Base-by-base conservation (phyloP, 2,888 invertebrate genomes). In the Patella caerulea region DNA sequence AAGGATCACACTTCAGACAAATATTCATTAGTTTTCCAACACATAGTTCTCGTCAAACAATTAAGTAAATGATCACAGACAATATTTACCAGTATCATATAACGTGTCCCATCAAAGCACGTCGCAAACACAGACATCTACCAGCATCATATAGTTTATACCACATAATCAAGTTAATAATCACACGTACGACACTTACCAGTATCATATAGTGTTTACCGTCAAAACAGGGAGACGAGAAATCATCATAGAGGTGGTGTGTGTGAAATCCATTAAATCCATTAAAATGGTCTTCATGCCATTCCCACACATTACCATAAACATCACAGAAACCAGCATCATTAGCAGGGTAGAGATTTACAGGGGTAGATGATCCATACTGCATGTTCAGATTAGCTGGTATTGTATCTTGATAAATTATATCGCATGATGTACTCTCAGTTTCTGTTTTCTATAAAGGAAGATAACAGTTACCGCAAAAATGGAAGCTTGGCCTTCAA, bases 201-300 rank as follows among this genome's bases (percentile, higher is more conserved):
- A 91, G 53, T 12, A 91, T 91, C 15, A 89, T 76, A 76, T 89
- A 90, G 82, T 91, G 91, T 79, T 86, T 82, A 14, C 91, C 91
- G 82, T 91, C 91, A 84, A 87, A 91, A 79, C 88, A 89, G 0
- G 91, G 91, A 1, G 86, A 80, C 2, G 90, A 90, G 84, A 90
- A 91, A 76, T 91, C 91, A 79, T 91, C 91, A 77, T 91, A 91
- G 11, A 89, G 81, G 80, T 81, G 86, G 82, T 89, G 88, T 14
- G 89, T 87, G 52, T 86, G 73, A 76, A 85, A 87, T n/a, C 86
- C 87, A 52, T 85, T 82, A 52, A 91, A 84, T 11, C 91, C 91
- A 82, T 91, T 91, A 79, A 90, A 91, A 78, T 91, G 88, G 80
- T 91, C 91, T 81, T 91, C 91, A 4, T 84, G 82, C 91, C 91